Percentiles rank a stretch among this genome's conserved stretches.
phyloP scores from a whole-genome alignment of 2,113 vertebrate species.

The Dasyprocta punctata region DNA sequence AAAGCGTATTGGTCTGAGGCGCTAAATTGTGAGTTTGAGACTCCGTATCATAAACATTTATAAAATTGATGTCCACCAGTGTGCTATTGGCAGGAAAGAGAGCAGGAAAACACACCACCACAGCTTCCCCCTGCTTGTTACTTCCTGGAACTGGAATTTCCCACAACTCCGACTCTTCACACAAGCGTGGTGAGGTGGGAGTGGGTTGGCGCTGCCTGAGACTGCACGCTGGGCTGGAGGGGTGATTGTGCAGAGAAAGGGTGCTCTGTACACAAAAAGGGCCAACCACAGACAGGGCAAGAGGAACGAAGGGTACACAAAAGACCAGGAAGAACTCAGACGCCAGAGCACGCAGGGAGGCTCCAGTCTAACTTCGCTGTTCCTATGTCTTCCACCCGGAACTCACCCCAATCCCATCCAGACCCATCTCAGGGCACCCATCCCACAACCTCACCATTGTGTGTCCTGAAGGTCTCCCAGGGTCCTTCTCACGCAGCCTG shows the following conservation, averaged over 20 bases:
- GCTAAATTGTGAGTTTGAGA: background rate
- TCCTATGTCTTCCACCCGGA: background rate
- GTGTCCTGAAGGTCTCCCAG: background rate
- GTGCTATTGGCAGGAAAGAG: background rate
- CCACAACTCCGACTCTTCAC: background rate
- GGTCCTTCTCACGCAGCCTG: background rate
- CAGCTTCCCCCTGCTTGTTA: background rate
- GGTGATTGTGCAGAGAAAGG: background rate
- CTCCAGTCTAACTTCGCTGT: background rate
- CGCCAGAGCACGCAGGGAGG: background rate
- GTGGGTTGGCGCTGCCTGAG: background rate
- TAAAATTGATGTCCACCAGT: background rate
- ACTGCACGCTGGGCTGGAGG: background rate
- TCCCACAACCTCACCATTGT: background rate
- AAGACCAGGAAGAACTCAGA: background rate
- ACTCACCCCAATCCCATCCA: background rate
- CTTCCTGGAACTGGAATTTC: background rate
- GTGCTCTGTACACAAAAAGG: background rate
- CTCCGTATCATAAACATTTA: background rate
- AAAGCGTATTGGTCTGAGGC: background rate
- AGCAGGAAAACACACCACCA: background rate
- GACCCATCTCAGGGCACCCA: background rate
- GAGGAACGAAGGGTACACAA: background rate
- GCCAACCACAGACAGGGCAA: background rate
- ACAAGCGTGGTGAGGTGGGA: too few relatives aligned